Conservation (phyloP, 2,797 vertebrate genomes). For the Channallabes apus region DNA sequence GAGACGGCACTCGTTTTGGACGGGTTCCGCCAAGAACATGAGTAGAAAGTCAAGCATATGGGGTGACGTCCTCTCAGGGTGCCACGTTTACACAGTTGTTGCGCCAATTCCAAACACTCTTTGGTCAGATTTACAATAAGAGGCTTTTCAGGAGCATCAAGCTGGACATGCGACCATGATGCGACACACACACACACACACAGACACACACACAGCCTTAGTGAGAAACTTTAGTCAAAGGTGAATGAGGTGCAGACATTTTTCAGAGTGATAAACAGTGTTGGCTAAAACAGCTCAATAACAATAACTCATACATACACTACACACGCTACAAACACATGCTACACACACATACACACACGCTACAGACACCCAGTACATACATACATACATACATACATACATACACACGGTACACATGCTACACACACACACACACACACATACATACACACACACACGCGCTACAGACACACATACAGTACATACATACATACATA, state of each 20-base stretch:
- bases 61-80: background rate
- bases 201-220: background rate
- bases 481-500: no score
- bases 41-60: background rate
- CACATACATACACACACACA: no score
- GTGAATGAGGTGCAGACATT: constrained; percentile 34
- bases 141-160: constrained; percentile 8
- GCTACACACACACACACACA: no score
- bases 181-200: no score
- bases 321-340: background rate
- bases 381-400: constrained; percentile 5
- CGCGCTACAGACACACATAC: no score
- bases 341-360: background rate
- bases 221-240: constrained; percentile 10
- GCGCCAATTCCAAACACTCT: background rate
- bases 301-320: constrained; percentile 22
- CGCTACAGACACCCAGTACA: no score
- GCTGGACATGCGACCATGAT: constrained; percentile 32
- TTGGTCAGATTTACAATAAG: constrained; percentile 1
- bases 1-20: background rate
- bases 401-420: no score
- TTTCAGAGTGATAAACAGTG: constrained; percentile 44
- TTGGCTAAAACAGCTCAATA: background rate
- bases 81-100: background rate
- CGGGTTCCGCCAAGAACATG: background rate